Evolutionary conservation across 2,888 invertebrate genomes (phyloP).

Genomic region (Busseola fusca): DNA sequence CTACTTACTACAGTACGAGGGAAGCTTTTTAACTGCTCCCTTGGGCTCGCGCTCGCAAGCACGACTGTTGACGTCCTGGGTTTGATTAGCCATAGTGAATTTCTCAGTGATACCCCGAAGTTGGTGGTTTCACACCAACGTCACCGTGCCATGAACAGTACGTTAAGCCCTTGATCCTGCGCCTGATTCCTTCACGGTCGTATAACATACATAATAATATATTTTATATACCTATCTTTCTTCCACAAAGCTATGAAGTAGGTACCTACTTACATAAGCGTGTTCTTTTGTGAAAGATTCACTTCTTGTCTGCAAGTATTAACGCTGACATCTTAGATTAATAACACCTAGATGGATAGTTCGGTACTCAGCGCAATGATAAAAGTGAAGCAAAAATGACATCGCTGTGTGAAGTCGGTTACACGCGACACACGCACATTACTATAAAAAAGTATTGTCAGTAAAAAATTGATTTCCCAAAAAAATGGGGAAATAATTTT

Average conservation of each 20-base stretch:
- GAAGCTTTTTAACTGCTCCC: too few relatives aligned
- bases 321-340: too few relatives aligned
- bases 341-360: too few relatives aligned
- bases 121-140: not conserved
- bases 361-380: too few relatives aligned
- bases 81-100: not conserved
- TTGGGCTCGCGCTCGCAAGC: not conserved
- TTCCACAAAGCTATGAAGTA: not conserved
- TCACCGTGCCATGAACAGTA: not conserved
- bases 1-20: not conserved
- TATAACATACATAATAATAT: not conserved
- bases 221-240: not conserved
- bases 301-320: not conserved
- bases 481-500: too few relatives aligned
- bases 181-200: not conserved
- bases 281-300: not conserved
- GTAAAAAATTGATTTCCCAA: too few relatives aligned
- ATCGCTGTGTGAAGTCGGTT: too few relatives aligned
- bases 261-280: too few relatives aligned
- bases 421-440: too few relatives aligned
- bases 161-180: too few relatives aligned
- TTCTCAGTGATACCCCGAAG: not conserved
- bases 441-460: too few relatives aligned
- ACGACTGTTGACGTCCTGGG: not conserved
- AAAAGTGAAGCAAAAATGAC: too few relatives aligned